A percentile compares a stretch with the other conserved stretches of the same genome.
These are phyloP conservation scores for Riparia riparia DNA, from an alignment of 2,113 vertebrate species.

Conservation along the genomic window DNA sequence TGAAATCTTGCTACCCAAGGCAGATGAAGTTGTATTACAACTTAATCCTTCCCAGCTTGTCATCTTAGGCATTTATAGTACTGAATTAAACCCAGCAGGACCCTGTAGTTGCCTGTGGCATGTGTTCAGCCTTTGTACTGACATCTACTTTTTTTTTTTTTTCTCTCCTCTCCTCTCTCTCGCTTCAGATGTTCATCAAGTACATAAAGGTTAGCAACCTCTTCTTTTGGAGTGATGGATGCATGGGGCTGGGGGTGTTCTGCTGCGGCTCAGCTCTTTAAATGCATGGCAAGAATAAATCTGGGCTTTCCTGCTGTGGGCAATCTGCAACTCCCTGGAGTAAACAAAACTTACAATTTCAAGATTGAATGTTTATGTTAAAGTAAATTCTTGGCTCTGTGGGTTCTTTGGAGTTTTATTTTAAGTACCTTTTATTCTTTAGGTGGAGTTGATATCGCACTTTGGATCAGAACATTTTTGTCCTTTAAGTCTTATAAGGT, in stretches of 20 bases:
- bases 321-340: slow-evolving; percentile 31
- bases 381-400: neutral
- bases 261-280: slow-evolving; percentile 50
- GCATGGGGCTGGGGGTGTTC: slow-evolving; percentile 69
- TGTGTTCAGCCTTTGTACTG: slow-evolving; percentile 86
- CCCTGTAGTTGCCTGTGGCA: slow-evolving; percentile 84
- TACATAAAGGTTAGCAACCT: slow-evolving; percentile 99
- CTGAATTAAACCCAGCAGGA: slow-evolving; percentile 37
- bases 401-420: neutral
- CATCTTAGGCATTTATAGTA: slow-evolving; percentile 14
- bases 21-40: slow-evolving; percentile 55
- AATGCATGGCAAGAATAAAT: slow-evolving; percentile 78
- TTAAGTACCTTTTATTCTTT: slow-evolving; percentile 53
- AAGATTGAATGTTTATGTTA: neutral
- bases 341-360: neutral
- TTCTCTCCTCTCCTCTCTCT: slow-evolving; percentile 81
- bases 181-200: slow-evolving; percentile 99
- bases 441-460: slow-evolving; percentile 97
- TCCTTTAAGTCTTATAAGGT: slow-evolving; percentile 98
- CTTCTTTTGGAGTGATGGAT: slow-evolving; percentile 79
- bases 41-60: slow-evolving; percentile 44
- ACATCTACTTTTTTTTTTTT: slow-evolving; percentile 74
- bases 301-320: slow-evolving; percentile 26
- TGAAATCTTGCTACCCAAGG: slow-evolving; percentile 22
- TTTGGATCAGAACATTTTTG: slow-evolving; percentile 99